Percentiles rank a stretch among this genome's conserved stretches.
Conservation (phyloP, 2,888 invertebrate species). For the Psylliodes chrysocephalus region DNA sequence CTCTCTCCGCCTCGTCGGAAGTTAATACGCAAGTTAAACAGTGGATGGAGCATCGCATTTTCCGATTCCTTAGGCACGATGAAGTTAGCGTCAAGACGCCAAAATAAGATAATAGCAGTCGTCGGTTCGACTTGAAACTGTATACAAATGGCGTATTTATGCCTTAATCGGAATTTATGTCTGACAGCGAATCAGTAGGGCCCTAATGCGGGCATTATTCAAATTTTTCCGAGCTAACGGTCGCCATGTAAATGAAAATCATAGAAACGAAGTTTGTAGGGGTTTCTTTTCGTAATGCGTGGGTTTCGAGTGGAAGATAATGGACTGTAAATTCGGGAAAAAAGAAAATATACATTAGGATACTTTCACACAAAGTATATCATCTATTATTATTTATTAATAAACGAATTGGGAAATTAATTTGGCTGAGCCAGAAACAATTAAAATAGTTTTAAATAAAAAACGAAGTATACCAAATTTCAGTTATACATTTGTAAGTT, state of each 20-base stretch:
- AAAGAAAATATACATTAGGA: too few species aligned
- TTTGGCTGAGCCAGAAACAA: too few species aligned
- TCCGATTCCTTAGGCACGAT: constrained; percentile 53
- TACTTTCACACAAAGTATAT: too few species aligned
- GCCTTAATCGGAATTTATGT: constrained; percentile 54
- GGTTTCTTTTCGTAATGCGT: constrained; percentile 16
- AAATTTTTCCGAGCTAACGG: constrained; percentile 31
- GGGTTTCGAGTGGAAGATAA: constrained; percentile 1
- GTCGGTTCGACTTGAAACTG: constrained; percentile 46
- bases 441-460: too few species aligned
- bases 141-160: constrained; percentile 57
- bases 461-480: too few species aligned
- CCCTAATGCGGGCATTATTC: constrained; percentile 35
- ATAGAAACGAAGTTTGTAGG: constrained; percentile 24
- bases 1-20: neutral
- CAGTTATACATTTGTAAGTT: too few species aligned
- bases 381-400: too few species aligned
- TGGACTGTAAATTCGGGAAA: constrained; percentile 14
- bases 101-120: constrained; percentile 52
- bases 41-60: constrained; percentile 51
- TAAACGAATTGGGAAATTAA: too few species aligned
- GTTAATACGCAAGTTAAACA: constrained; percentile 18
- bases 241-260: constrained; percentile 26
- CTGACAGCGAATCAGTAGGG: constrained; percentile 36
- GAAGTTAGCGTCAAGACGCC: constrained; percentile 51